Percentiles rank a stretch among this genome's conserved stretches.
phyloP scores from a whole-genome alignment of 2,797 vertebrate genomes.

The Micrastur ruficollis region DNA sequence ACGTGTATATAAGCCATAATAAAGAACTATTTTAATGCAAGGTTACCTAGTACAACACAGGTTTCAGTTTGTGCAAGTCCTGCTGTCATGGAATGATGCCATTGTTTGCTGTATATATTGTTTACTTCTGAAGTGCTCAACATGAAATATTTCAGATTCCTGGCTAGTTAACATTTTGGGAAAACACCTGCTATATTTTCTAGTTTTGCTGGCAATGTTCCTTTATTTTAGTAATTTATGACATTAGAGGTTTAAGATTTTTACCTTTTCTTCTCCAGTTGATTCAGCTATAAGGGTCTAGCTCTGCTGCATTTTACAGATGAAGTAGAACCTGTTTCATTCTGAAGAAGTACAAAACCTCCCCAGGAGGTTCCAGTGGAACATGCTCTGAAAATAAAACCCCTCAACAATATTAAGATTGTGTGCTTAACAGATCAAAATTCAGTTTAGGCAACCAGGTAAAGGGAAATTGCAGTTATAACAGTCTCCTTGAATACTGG shows the following conservation, averaged over 20 bases:
- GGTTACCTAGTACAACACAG: neutral
- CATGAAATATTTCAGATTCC: neutral
- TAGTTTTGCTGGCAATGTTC: neutral
- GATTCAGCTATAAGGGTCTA: neutral
- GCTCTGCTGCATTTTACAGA: neutral
- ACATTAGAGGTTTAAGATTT: neutral
- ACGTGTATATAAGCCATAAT: neutral
- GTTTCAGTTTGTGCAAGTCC: neutral
- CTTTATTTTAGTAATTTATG: neutral
- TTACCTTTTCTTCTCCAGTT: neutral
- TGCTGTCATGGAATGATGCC: neutral
- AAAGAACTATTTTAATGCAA: neutral
- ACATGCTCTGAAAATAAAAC: neutral
- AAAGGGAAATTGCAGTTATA: neutral
- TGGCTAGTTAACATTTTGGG: neutral
- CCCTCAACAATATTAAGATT: neutral
- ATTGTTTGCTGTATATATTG: neutral
- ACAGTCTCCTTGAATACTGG: neutral
- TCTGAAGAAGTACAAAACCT: neutral
- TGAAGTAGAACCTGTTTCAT: neutral
- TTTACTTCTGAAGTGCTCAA: neutral
- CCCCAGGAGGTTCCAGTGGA: neutral
- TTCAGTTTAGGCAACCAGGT: neutral
- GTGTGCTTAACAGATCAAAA: neutral
- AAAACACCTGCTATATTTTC: neutral